phyloP scores from a whole-genome alignment of 1,140 invertebrate genomes.

The Solenopsis fugax region DNA sequence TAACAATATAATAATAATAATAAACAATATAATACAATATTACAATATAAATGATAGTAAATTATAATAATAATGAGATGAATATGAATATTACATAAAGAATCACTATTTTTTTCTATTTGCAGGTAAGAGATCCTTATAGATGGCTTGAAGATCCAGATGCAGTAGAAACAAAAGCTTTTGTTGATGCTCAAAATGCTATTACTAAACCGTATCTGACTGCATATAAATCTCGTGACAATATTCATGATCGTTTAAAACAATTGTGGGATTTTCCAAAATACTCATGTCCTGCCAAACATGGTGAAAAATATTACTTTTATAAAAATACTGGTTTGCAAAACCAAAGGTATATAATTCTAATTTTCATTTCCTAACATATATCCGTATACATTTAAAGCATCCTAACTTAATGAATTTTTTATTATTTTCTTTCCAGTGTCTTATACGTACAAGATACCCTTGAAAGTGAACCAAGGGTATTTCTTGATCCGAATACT shows the following conservation, averaged over 20 bases:
- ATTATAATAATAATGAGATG: too few relatives aligned
- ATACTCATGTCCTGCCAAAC: conserved; percentile 94
- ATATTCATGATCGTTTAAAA: conserved; percentile 93
- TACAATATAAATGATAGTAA: too few relatives aligned
- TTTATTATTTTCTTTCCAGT: conserved; percentile 87
- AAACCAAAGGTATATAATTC: conserved; percentile 93
- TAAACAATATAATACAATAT: not conserved
- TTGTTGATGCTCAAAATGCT: conserved; percentile 96
- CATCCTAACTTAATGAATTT: conserved; percentile 12
- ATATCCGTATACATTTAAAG: not conserved
- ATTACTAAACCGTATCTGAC: conserved; percentile 95
- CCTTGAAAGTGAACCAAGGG: conserved; percentile 91
- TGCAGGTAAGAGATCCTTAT: conserved; percentile 96
- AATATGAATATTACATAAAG: not conserved
- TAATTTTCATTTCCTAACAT: not conserved
- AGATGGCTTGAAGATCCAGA: conserved; percentile 99
- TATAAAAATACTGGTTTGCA: conserved; percentile 98
- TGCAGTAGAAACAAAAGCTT: conserved; percentile 95
- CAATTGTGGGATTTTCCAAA: conserved; percentile 99
- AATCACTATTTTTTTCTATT: not conserved
- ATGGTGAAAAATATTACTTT: conserved; percentile 96
- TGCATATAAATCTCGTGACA: conserved; percentile 90
- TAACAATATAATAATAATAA: not conserved
- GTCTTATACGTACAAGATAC: conserved; percentile 97
- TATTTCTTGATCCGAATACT: conserved; percentile 98